Percentiles rank a stretch among this genome's conserved stretches.
These are phyloP conservation scores for Scartelaos histophorus DNA, from an alignment of 2,113 vertebrate genomes.

Conservation along the genomic window DNA sequence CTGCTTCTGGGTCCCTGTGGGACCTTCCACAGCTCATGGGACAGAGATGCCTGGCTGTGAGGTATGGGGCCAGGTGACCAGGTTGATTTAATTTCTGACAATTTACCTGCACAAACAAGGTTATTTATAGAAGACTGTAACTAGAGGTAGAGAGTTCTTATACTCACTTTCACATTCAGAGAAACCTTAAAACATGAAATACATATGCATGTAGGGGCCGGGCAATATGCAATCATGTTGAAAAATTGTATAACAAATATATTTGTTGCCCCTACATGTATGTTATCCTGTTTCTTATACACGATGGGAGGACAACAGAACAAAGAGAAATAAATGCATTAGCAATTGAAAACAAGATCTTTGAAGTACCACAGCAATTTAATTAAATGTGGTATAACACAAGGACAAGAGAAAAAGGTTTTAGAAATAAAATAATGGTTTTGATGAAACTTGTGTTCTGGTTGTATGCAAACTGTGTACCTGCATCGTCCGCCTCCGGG, in stretches of 20 bases:
- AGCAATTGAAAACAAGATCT: not conserved
- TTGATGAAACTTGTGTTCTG: conserved; percentile 38
- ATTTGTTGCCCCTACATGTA: too few relatives aligned
- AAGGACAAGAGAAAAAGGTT: conserved; percentile 14
- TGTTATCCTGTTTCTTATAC: not conserved
- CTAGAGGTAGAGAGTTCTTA: not conserved
- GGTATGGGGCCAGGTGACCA: conserved; percentile 93
- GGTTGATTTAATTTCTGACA: conserved; percentile 96
- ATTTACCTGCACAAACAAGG: conserved; percentile 81
- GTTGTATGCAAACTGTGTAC: conserved; percentile 71
- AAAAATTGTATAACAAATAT: too few relatives aligned
- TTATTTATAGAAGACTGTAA: not conserved
- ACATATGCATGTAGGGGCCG: too few relatives aligned
- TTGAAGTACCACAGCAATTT: conserved; percentile 10
- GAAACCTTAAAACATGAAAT: not conserved
- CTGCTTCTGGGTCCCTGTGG: conserved; percentile 85
- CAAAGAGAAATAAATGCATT: not conserved
- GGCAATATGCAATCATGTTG: too few relatives aligned
- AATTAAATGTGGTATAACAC: conserved; percentile 21
- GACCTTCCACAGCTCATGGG: conserved; percentile 97
- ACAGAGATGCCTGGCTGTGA: conserved; percentile 91
- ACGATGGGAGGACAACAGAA: not conserved
- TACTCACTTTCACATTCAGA: not conserved
- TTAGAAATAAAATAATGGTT: conserved; percentile 24
- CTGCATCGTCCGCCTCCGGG: conserved; percentile 84